A percentile compares a stretch with the other conserved stretches of the same genome.
phyloP scores from a whole-genome alignment of 2,888 invertebrate species.

The Crocallis elinguaria region DNA sequence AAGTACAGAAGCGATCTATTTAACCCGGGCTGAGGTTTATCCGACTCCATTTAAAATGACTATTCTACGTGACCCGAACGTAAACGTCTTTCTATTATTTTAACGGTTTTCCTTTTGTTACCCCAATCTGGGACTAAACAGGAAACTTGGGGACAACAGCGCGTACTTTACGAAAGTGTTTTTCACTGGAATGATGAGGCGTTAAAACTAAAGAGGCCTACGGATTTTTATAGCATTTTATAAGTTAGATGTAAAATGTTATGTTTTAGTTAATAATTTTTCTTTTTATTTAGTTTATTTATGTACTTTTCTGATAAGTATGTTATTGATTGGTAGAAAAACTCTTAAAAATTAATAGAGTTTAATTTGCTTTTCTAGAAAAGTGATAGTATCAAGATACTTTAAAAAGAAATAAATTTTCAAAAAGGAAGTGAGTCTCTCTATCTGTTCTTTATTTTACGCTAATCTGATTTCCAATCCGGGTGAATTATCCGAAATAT shows the following conservation, averaged over 20 bases:
- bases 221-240: neutral
- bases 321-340: too few relatives aligned
- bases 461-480: too few relatives aligned
- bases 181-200: constrained; percentile 9
- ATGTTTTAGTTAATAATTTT: too few relatives aligned
- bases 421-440: too few relatives aligned
- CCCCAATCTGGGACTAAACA: constrained; percentile 49
- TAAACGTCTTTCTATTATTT: constrained; percentile 62
- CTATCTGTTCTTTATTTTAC: too few relatives aligned
- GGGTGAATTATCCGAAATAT: too few relatives aligned
- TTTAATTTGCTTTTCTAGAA: too few relatives aligned
- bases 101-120: constrained; percentile 61
- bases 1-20: constrained; percentile 19
- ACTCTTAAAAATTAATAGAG: too few relatives aligned
- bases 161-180: constrained; percentile 15
- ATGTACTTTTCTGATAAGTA: too few relatives aligned
- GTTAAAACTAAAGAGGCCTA: neutral
- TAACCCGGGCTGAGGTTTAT: constrained; percentile 26
- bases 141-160: constrained; percentile 31
- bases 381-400: too few relatives aligned
- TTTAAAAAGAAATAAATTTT: too few relatives aligned
- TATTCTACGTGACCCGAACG: constrained; percentile 66
- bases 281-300: too few relatives aligned
- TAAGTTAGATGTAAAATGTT: neutral
- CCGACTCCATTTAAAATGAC: constrained; percentile 69